Evolutionary conservation across 2,113 vertebrate genomes (phyloP).

Genomic region (Silurus asotus): DNA sequence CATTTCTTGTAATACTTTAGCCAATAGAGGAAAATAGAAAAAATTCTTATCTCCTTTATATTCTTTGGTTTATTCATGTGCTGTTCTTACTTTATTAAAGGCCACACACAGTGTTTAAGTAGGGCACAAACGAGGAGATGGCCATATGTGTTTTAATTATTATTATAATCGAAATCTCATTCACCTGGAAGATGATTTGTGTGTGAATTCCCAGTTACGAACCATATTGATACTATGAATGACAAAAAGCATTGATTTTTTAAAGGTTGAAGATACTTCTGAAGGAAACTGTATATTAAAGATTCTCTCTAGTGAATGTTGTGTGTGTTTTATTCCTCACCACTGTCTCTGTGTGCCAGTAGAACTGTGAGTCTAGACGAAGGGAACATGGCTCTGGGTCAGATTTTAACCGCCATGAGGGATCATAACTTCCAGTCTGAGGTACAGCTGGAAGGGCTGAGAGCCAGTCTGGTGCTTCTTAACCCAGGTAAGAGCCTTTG

Average conservation of each 20-base stretch:
- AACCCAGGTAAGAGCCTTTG: conserved; percentile 72
- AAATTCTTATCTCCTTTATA: not conserved
- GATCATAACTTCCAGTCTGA: conserved; percentile 76
- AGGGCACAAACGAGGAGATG: not conserved
- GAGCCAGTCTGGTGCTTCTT: conserved; percentile 83
- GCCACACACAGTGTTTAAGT: not conserved
- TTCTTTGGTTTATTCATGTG: not conserved
- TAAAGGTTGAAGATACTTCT: not conserved
- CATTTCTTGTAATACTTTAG: not conserved
- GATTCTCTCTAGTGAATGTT: not conserved
- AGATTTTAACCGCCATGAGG: conserved; percentile 81
- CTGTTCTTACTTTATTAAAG: not conserved
- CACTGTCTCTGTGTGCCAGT: not conserved
- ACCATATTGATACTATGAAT: not conserved
- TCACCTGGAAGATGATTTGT: not conserved
- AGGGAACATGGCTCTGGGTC: conserved; percentile 77
- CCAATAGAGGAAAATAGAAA: not conserved
- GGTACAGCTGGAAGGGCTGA: conserved; percentile 86
- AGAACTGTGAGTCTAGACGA: conserved; percentile 83
- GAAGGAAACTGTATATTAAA: not conserved
- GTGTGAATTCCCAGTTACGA: not conserved
- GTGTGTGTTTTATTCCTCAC: not conserved
- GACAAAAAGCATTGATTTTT: not conserved
- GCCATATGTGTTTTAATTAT: not conserved
- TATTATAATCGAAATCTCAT: not conserved